Evolutionary conservation across 2,797 vertebrate species (phyloP).

Genomic region (Cichlasoma orientale): DNA sequence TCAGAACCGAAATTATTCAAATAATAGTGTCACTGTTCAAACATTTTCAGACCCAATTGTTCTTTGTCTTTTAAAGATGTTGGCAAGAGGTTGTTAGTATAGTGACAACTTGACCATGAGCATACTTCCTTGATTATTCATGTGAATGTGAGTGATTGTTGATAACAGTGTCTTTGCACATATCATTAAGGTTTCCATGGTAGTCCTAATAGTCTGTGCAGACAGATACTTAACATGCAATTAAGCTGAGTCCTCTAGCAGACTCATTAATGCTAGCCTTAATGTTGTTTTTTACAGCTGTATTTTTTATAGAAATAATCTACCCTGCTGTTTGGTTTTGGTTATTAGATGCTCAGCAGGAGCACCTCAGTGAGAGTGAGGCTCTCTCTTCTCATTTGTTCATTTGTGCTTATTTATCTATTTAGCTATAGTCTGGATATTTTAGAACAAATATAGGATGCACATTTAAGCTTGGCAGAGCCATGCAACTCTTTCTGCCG

Average conservation of each 20-base stretch:
- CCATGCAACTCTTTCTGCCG: neutral
- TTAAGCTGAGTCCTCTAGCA: conserved; percentile 45
- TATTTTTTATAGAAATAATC: conserved; percentile 53
- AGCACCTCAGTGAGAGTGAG: conserved; percentile 20
- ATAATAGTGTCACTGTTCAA: neutral
- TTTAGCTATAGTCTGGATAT: conserved; percentile 6
- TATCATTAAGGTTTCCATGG: conserved; percentile 2
- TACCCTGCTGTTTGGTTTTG: conserved; percentile 57
- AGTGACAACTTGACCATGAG: neutral
- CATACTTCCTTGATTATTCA: conserved; percentile 6
- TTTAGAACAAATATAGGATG: neutral
- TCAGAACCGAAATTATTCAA: neutral
- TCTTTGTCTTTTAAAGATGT: neutral
- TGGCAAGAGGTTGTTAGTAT: conserved; percentile 8
- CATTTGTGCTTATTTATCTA: conserved; percentile 16
- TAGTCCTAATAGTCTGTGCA: conserved; percentile 35
- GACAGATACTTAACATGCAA: conserved; percentile 48
- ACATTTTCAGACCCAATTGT: neutral
- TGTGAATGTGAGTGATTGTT: neutral
- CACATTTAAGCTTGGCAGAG: conserved; percentile 7
- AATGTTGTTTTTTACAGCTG: conserved; percentile 38
- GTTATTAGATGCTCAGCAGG: conserved; percentile 72
- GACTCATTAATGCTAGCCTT: conserved; percentile 38
- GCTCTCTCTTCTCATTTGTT: conserved; percentile 50
- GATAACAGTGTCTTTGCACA: neutral